Percentiles rank a stretch among this genome's conserved stretches.
These are phyloP conservation scores for Craniophora ligustri DNA, from an alignment of 2,888 invertebrate genomes.

Conservation along the genomic window DNA sequence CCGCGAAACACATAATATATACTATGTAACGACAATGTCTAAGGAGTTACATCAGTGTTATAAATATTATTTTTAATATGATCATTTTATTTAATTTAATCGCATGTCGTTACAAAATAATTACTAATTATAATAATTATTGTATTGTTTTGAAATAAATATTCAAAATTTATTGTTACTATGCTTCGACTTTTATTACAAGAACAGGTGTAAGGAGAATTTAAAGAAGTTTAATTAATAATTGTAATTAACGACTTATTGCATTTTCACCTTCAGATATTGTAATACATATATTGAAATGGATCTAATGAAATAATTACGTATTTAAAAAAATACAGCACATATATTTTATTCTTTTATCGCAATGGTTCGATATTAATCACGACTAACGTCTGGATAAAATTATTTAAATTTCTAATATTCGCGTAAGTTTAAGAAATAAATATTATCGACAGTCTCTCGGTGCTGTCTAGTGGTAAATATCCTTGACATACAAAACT, in stretches of 20 bases:
- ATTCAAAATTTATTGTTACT: background rate
- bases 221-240: too few species aligned
- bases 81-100: slow-evolving; percentile 6
- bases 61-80: slow-evolving; percentile 15
- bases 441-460: too few species aligned
- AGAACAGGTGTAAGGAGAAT: slow-evolving; percentile 9
- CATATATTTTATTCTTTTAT: too few species aligned
- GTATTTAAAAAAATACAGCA: too few species aligned
- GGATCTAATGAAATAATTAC: too few species aligned
- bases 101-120: background rate
- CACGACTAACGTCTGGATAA: too few species aligned
- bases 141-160: background rate
- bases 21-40: background rate
- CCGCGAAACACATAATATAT: background rate
- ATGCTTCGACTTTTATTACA: slow-evolving; percentile 2
- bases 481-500: background rate
- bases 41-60: slow-evolving; percentile 1
- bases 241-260: background rate
- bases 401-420: too few species aligned
- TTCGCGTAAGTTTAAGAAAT: too few species aligned
- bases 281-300: too few species aligned
- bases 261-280: slow-evolving; percentile 1
- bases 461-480: too few species aligned
- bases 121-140: background rate
- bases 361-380: too few species aligned